Conservation (phyloP, 2,113 vertebrate species). For the Sprattus sprattus region DNA sequence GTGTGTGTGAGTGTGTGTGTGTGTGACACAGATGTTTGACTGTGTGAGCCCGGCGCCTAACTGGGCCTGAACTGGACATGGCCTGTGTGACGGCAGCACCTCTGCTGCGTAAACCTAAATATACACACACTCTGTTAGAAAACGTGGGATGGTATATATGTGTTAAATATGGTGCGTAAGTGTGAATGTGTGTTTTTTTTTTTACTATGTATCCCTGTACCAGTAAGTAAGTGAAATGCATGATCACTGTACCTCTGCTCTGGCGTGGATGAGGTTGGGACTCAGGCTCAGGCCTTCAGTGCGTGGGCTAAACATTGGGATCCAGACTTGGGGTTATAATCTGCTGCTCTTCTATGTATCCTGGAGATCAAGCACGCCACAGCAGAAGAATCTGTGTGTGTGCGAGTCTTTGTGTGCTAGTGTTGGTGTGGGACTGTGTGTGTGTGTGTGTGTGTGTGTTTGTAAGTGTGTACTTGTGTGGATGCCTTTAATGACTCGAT, state of each 20-base stretch:
- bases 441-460: background rate
- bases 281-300: background rate
- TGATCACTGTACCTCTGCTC: background rate
- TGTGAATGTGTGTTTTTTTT: background rate
- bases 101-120: conserved; percentile 18
- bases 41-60: background rate
- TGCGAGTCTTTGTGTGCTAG: background rate
- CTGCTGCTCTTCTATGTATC: background rate
- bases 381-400: background rate
- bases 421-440: background rate
- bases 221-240: conserved; percentile 3
- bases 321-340: background rate
- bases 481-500: background rate
- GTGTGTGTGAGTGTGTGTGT: conserved; percentile 50
- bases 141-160: conserved; percentile 46
- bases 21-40: conserved; percentile 17
- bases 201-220: background rate
- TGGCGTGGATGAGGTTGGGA: background rate
- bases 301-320: background rate
- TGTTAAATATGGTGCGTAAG: background rate
- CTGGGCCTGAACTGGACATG: background rate
- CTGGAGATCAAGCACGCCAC: background rate
- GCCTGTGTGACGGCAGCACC: background rate
- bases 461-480: background rate
- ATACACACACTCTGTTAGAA: conserved; percentile 32